A percentile compares a stretch with the other conserved stretches of the same genome.
These are phyloP conservation scores for Tetragonula carbonaria DNA, from an alignment of 2,888 invertebrate species.

Conservation along the genomic window DNA sequence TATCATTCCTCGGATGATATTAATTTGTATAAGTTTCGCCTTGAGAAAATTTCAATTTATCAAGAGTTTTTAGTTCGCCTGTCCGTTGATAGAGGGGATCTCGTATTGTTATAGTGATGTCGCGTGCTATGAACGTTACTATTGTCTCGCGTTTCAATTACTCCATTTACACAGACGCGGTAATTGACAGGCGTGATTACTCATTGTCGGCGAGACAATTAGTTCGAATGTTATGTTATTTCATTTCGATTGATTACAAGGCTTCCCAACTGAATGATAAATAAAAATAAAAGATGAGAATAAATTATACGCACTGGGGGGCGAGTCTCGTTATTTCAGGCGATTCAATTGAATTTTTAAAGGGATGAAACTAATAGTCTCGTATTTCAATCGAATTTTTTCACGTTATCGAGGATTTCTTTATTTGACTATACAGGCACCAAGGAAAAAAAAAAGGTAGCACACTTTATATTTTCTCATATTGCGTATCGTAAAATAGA, in stretches of 20 bases:
- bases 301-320: too few species aligned
- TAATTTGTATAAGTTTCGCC: not conserved
- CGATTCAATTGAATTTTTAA: not conserved
- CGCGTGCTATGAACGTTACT: not conserved
- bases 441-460: too few species aligned
- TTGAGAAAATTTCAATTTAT: not conserved
- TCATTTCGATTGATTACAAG: not conserved
- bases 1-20: not conserved
- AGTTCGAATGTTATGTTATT: not conserved
- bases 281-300: not conserved
- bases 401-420: not conserved
- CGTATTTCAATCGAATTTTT: not conserved
- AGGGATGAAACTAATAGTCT: too few species aligned
- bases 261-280: not conserved
- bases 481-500: too few species aligned
- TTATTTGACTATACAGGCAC: not conserved
- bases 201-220: not conserved
- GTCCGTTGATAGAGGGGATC: not conserved
- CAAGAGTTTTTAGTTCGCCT: not conserved
- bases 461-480: too few species aligned
- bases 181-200: conserved; percentile 2
- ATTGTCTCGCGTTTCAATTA: not conserved
- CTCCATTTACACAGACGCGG: not conserved
- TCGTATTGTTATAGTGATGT: not conserved
- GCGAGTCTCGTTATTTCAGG: not conserved